A percentile compares a stretch with the other conserved stretches of the same genome.
Evolutionary conservation across 2,797 vertebrate species (phyloP).

Genomic region (Telmatherina bonti): DNA sequence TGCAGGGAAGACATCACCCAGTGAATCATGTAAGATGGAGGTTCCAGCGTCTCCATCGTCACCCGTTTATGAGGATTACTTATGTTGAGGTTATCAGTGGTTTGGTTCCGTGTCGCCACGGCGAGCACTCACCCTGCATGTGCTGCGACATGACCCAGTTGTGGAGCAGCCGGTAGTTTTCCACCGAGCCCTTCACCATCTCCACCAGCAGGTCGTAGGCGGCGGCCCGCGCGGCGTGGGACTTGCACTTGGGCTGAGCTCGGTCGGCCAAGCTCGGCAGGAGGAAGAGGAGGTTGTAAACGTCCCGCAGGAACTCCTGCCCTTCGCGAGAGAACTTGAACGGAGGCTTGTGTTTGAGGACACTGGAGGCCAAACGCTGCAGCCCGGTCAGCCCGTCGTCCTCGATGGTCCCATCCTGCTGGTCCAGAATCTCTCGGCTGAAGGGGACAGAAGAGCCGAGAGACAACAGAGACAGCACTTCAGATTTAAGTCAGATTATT

Average conservation of each 20-base stretch:
- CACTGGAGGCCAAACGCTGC: slow-evolving; percentile 93
- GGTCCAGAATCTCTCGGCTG: slow-evolving; percentile 98
- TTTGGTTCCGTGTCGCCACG: too few relatives aligned
- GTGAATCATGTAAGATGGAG: neutral
- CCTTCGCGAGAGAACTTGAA: slow-evolving; percentile 98
- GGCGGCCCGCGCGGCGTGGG: slow-evolving; percentile 95
- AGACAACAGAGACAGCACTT: neutral
- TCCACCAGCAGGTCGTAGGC: slow-evolving; percentile 98
- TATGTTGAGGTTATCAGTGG: too few relatives aligned
- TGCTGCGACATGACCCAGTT: slow-evolving; percentile 99
- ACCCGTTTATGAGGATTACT: slow-evolving; percentile 23
- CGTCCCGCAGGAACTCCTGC: slow-evolving; percentile 96
- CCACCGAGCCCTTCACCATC: slow-evolving; percentile 96
- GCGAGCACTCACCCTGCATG: slow-evolving; percentile 91
- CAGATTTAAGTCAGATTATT: too few relatives aligned
- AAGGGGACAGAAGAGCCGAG: neutral
- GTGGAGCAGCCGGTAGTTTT: slow-evolving; percentile 97
- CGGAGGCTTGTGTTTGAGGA: slow-evolving; percentile 97
- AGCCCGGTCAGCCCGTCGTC: slow-evolving; percentile 97
- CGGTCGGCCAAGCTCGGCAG: slow-evolving; percentile 96
- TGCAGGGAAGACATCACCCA: neutral
- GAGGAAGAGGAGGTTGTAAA: slow-evolving; percentile 96
- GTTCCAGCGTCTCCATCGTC: slow-evolving; percentile 35
- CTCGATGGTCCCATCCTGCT: slow-evolving; percentile 94
- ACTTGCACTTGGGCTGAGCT: slow-evolving; percentile 97